Evolutionary conservation across 37 sponge, comb jelly and placozoan species (phyloP).

Genomic region (Spongia lamella): DNA sequence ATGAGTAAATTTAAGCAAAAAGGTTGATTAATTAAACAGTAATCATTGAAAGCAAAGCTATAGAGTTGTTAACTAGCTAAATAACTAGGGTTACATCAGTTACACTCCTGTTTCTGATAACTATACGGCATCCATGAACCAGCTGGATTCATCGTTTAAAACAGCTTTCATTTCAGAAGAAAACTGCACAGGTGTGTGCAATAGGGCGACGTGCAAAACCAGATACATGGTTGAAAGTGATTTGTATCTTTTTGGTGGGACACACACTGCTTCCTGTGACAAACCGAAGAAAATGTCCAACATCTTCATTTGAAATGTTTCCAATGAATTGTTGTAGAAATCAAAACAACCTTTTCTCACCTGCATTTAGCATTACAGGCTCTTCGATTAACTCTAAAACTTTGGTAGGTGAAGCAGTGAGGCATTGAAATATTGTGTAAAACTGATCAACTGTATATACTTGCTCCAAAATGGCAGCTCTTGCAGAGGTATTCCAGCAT

Average conservation of each 20-base stretch:
- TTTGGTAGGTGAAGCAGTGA: slow-evolving; percentile 9
- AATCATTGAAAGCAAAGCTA: no score
- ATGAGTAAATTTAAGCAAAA: no score
- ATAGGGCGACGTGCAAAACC: slow-evolving; percentile 17
- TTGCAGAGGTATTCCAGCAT: slow-evolving; percentile 25
- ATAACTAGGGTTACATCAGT: no score
- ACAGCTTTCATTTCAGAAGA: background rate
- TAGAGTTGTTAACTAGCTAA: no score
- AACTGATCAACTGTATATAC: background rate
- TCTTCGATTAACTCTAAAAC: background rate
- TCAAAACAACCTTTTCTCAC: background rate
- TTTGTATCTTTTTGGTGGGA: background rate
- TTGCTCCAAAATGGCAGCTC: slow-evolving; percentile 3
- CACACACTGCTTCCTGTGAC: slow-evolving; percentile 24
- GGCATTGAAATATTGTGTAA: background rate
- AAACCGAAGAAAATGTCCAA: slow-evolving; percentile 18
- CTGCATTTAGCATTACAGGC: background rate
- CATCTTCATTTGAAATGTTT: slow-evolving; percentile 8
- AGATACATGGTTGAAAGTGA: slow-evolving; percentile 5
- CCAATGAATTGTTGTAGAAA: slow-evolving; percentile 9
- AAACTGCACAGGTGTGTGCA: slow-evolving; percentile 21
- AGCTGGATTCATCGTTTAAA: slow-evolving; percentile 1
- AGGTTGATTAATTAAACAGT: no score
- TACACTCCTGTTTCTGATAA: no score
- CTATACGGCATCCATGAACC: slow-evolving; percentile 31